Evolutionary conservation across 2,797 vertebrate genomes (phyloP).

Genomic region (Poeciliopsis paucimaculata): DNA sequence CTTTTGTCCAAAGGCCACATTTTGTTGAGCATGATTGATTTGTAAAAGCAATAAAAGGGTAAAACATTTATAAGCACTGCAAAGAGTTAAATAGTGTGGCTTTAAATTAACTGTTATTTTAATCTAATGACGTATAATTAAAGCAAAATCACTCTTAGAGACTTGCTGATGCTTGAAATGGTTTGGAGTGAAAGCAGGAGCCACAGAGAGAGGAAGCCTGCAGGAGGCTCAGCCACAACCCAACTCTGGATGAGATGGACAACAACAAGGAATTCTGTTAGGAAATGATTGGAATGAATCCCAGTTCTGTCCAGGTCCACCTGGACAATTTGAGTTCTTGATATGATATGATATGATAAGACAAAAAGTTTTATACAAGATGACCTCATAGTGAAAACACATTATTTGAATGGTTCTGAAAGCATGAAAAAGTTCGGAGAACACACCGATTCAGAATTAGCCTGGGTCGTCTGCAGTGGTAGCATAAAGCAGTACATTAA

Average conservation of each 20-base stretch:
- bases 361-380: background rate
- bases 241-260: background rate
- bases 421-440: background rate
- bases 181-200: background rate
- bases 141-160: background rate
- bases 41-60: background rate
- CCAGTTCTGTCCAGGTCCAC: background rate
- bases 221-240: background rate
- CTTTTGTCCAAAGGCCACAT: background rate
- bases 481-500: background rate
- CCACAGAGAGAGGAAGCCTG: no score
- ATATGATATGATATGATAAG: background rate
- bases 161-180: background rate
- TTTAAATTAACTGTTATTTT: background rate
- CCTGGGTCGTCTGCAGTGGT: background rate
- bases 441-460: background rate
- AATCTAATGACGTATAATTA: background rate
- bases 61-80: background rate
- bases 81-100: background rate
- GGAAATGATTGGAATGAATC: background rate
- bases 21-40: background rate
- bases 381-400: background rate
- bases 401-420: background rate
- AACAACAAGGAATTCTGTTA: background rate
- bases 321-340: background rate